phyloP scores from a whole-genome alignment of 2,113 vertebrate genomes.

The Sturnus vulgaris region DNA sequence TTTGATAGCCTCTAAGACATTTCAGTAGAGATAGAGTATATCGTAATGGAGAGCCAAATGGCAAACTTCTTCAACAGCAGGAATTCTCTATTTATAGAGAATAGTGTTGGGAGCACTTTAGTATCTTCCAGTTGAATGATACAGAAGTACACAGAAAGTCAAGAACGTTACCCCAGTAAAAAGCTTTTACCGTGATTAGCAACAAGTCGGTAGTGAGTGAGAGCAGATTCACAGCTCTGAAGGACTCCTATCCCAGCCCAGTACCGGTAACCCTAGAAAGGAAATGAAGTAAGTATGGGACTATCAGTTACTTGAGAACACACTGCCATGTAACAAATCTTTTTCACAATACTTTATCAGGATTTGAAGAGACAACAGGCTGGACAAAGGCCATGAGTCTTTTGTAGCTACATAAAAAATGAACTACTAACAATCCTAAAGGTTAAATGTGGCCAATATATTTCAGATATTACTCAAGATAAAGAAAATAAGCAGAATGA shows the following conservation, averaged over 20 bases:
- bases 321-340: background rate
- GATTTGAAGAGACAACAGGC: background rate
- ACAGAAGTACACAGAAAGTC: background rate
- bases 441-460: background rate
- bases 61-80: background rate
- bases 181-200: slow-evolving; percentile 88
- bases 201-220: slow-evolving; percentile 94
- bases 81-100: background rate
- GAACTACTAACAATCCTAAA: background rate
- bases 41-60: background rate
- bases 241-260: slow-evolving; percentile 97
- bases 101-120: background rate
- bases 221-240: slow-evolving; percentile 95
- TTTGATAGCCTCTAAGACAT: background rate
- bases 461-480: background rate
- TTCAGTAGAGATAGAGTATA: background rate
- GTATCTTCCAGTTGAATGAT: background rate
- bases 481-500: background rate
- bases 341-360: background rate
- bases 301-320: background rate
- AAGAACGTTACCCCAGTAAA: background rate
- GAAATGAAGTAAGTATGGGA: background rate
- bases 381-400: background rate
- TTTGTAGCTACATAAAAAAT: background rate
- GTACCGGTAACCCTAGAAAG: slow-evolving; percentile 90